Evolutionary conservation across 2,888 invertebrate genomes (phyloP), one percentile per base, ranked within the genome.

Genomic region (Ectemnius lituratus): DNA sequence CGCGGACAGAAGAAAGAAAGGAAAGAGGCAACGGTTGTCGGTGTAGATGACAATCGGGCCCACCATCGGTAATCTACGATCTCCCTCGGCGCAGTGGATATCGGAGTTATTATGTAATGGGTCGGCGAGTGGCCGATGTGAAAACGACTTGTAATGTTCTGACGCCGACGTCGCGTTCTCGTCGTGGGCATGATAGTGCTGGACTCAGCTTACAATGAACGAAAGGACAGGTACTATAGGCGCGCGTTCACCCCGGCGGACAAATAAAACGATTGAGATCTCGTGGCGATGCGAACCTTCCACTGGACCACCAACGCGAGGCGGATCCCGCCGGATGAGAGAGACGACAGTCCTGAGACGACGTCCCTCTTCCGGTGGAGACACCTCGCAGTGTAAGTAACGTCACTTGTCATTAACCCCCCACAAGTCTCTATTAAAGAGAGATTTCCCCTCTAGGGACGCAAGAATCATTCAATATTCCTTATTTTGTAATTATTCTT

Each of bases 211-310:
- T 58, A 80, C 76, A 80, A 85, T 79, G 67, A 71, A 75, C 70
- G 78, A 79, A 80, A 70, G 73, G 81, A 84, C 84, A 85, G 84
- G 82, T 81, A 75, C 81, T 23, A 78, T 79, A 37, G 37, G 78
- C 70, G 75, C 73, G 76, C 71, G 74, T 77, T 70, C 67, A 73
- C 71, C 70, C 77, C 75, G 75, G 73, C 82, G 67, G 75, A 80
- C 82, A 85, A 85, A 84, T 83, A 85, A 37, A 85, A 85, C 81
- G 86, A 87, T 86, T 84, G 80, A 72, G 75, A 87, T 85, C 86
- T 84, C 84, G 84, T 85, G 77, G 79, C 76, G 84, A 83, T 80
- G 82, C 79, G 70, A 76, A 76, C 67, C 69, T 37, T 62, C 74
- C 67, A 45, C 23, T 58, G 84, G 87, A 86, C 86, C 86, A 86